Evolutionary conservation across 2,113 vertebrate species (phyloP).

Genomic region (Garra rufa): DNA sequence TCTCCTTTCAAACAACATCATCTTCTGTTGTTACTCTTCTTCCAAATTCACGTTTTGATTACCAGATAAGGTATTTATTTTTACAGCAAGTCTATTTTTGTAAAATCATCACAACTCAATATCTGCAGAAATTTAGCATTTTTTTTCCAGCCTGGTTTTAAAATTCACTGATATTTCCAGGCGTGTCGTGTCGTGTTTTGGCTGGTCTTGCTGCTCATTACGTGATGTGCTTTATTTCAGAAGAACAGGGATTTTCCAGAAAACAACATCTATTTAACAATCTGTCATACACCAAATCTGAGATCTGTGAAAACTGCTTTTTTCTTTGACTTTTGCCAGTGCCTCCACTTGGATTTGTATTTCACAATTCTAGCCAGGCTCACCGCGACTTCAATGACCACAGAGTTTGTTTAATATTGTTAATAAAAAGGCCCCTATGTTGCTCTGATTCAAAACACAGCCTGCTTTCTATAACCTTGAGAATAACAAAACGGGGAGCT

Average conservation of each 20-base stretch:
- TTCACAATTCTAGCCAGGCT: background rate
- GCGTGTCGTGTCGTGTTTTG: too few species aligned
- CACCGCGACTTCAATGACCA: background rate
- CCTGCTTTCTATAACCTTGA: background rate
- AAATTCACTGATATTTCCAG: too few species aligned
- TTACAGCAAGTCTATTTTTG: background rate
- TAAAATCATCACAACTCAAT: background rate
- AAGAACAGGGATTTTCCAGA: background rate
- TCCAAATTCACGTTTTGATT: background rate
- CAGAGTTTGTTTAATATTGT: slow-evolving; percentile 11
- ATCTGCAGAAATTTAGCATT: background rate
- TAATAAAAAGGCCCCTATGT: slow-evolving; percentile 25
- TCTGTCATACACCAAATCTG: background rate
- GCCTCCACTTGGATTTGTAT: background rate
- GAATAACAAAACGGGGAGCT: background rate
- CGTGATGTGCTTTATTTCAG: background rate
- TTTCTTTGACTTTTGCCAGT: background rate
- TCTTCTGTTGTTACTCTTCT: background rate
- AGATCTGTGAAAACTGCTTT: background rate
- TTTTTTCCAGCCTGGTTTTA: background rate
- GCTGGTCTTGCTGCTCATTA: background rate
- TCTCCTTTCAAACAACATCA: background rate
- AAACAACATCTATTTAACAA: background rate
- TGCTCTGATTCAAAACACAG: background rate
- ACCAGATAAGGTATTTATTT: background rate